Base-by-base conservation (phyloP, 2,888 invertebrate species). In the Diploptera punctata region DNA sequence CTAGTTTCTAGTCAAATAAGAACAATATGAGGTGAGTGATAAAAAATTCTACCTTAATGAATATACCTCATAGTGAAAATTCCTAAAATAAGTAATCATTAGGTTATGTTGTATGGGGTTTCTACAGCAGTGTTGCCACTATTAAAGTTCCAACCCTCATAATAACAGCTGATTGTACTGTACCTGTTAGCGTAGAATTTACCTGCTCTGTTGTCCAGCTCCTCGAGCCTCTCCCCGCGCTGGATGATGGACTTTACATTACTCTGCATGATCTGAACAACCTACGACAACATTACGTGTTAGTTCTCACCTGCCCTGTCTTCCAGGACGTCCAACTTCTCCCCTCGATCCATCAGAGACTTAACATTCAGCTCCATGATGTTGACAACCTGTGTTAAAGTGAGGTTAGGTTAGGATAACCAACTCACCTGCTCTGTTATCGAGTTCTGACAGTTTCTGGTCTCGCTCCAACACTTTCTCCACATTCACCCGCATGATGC, bases 341-440 rank as follows among this genome's bases (percentile, higher is more conserved):
- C 93, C 88, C 98, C 98, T 80, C 98, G 90, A 84, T 98, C 97
- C 82, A 98, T 87, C 77, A 98, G 97, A 86, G 98, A 98, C 84
- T 97, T 97, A 78, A 98, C 97, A 84, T 98, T 98, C 78, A 93
- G 93, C 84, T 94, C 91, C 97, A 98, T 98, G 81, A 98, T 98
- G 81, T 93, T 95, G 80, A 95, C 95, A 78, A 95, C 95, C 83
- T 83, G 77, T 44, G 47, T 47, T 47, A 19, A n/a, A n/a, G n/a
- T n/a, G n/a, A n/a, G n/a, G n/a, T n/a, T n/a, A n/a, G n/a, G n/a
- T n/a, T n/a, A n/a, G n/a, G n/a, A n/a, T 33, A 10, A 33, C 7
- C 5, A 18, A 31, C 67, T 70, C 80, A 89, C 89, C 89, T 81
- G 97, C 98, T 82, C 97, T 89, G 82, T 97, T 95, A 81, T 98